Conservation (phyloP, 2,113 vertebrate genomes). For the Archocentrus centrarchus region DNA sequence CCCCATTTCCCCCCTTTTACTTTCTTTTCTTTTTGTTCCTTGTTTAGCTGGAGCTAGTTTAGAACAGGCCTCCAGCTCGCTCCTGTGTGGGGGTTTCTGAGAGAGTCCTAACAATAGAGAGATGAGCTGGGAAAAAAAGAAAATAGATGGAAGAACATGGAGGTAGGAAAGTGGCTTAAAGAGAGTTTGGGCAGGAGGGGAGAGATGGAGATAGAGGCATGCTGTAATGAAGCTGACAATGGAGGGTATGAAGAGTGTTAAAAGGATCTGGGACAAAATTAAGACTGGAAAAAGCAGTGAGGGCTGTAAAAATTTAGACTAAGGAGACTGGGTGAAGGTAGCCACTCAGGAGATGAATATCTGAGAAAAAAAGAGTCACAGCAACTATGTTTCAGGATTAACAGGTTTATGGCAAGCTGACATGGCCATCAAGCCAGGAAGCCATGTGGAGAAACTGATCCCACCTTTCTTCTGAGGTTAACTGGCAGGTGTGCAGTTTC, state of each 20-base stretch:
- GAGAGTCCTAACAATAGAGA: conserved; percentile 6
- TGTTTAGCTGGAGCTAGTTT: conserved; percentile 22
- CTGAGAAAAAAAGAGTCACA: conserved; percentile 14
- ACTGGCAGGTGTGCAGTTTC: conserved; percentile 42
- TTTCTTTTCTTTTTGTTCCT: conserved; percentile 12
- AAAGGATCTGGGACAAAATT: conserved; percentile 25
- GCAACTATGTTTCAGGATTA: conserved; percentile 29
- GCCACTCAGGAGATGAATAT: background rate
- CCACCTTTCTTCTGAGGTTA: conserved; percentile 30
- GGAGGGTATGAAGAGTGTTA: background rate
- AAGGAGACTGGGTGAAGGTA: background rate
- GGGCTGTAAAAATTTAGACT: conserved; percentile 8
- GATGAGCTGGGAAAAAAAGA: background rate
- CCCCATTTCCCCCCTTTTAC: background rate
- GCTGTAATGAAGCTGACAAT: conserved; percentile 45
- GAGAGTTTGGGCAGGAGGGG: background rate
- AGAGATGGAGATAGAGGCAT: conserved; percentile 17
- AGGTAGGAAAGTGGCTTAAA: conserved; percentile 14
- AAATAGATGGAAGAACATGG: conserved; percentile 8
- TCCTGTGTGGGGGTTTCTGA: conserved; percentile 1
- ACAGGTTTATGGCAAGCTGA: conserved; percentile 19
- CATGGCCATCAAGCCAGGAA: conserved; percentile 2
- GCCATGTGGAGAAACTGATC: conserved; percentile 30
- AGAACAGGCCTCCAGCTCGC: conserved; percentile 10
- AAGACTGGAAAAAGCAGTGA: conserved; percentile 16